Percentiles rank a stretch among this genome's conserved stretches.
phyloP scores from a whole-genome alignment of 2,113 vertebrate species.

The Urocolius indicus region DNA sequence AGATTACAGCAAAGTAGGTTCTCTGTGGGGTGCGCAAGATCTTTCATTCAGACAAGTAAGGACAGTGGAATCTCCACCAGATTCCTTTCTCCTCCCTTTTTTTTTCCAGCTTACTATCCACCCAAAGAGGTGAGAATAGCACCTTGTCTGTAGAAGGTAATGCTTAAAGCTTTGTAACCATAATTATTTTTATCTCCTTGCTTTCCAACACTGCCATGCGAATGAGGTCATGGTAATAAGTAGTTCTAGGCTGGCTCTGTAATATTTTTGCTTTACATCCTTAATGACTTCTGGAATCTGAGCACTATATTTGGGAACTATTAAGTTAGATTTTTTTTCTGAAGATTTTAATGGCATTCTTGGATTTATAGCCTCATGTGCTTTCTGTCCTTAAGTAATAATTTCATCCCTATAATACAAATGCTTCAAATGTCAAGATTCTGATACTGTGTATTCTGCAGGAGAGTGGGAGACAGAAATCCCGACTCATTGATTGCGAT shows the following conservation, averaged over 20 bases:
- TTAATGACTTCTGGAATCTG: background rate
- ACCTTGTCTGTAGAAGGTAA: background rate
- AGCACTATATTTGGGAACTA: background rate
- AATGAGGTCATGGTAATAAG: background rate
- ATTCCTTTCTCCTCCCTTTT: background rate
- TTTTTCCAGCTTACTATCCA: background rate
- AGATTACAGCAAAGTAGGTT: background rate
- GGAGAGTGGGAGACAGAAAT: background rate
- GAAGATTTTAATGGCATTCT: background rate
- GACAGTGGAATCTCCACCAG: background rate
- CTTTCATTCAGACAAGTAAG: background rate
- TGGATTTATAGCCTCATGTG: background rate
- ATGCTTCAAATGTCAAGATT: background rate
- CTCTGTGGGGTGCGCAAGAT: background rate
- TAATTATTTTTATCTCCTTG: background rate
- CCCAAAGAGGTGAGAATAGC: background rate
- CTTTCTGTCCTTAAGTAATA: background rate
- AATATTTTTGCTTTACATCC: background rate
- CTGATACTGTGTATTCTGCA: background rate
- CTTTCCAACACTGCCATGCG: background rate
- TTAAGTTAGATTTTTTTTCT: background rate
- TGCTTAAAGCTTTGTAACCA: background rate
- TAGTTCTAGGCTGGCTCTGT: background rate
- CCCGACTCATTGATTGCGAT: background rate
- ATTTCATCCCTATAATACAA: background rate